Evolutionary conservation across 2,113 vertebrate genomes (phyloP), one percentile per base, ranked within the genome.

Genomic region (Tyrannus savana): DNA sequence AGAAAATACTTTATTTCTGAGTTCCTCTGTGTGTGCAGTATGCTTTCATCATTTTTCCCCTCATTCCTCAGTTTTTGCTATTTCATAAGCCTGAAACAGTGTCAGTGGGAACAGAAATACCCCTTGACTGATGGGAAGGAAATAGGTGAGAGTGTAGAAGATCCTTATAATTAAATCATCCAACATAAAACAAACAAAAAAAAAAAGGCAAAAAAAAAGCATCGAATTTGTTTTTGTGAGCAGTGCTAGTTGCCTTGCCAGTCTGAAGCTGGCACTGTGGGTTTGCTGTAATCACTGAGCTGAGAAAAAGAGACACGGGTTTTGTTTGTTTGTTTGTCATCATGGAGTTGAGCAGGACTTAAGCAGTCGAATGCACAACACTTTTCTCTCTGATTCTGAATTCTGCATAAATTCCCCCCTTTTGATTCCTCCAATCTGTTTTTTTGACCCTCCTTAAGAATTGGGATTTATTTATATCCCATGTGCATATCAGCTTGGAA

Each of bases 181-280:
- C 1, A 11, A 80, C 53, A 69, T 28, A 46, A 82, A 76, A 13
- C 5, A 30, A 39, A 69, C 13, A 42, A 42, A 42, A 42, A 31
- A 42, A 31, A 10, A 12, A 8, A 8, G 3, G 5, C 3, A 4
- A 16, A 78, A 62, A 62, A 30, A 78, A 47, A 49, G 9, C n/a
- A 41, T 56, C 4, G n/a, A 67, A 87, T 95, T 95, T 97, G 84
- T 90, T 96, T 88, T 92, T 92, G 86, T 91, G 89, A 94, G 93
- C 92, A 95, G 64, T 98, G 98, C 92, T 98, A 97, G 98, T 98
- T 97, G 97, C 98, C 95, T 96, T 97, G 98, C 96, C 98, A 98
- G 98, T 97, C 98, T 98, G 97, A 98, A 98, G 98, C 98, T 98
- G 98, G 98, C 98, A 98, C 98, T 98, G 98, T 98, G 98, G 98